Conservation (phyloP, 2,797 vertebrate species). For the Alfaro cultratus region DNA sequence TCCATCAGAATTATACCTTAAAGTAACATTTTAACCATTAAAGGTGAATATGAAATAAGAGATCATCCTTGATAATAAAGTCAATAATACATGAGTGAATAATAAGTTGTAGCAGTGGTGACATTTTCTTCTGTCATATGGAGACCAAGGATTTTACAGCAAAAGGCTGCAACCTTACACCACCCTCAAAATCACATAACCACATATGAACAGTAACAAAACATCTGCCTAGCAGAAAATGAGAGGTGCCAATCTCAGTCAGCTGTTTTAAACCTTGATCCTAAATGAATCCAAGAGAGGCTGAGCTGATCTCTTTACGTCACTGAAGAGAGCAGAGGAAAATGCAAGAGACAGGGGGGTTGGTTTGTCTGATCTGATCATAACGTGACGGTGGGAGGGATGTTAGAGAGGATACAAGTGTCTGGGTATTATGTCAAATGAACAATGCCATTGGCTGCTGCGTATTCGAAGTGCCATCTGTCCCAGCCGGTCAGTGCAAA, state of each 20-base stretch:
- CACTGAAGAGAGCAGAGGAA: conserved; percentile 35
- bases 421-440: conserved; percentile 76
- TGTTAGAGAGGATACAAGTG: conserved; percentile 55
- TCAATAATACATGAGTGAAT: too few relatives aligned
- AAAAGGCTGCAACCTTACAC: conserved; percentile 54
- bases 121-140: conserved; percentile 31
- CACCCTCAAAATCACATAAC: conserved; percentile 42
- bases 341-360: conserved; percentile 20
- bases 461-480: conserved; percentile 69
- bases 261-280: conserved; percentile 50
- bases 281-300: conserved; percentile 34
- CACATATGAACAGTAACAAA: conserved; percentile 40
- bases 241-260: conserved; percentile 57
- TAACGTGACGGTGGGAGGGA: conserved; percentile 48
- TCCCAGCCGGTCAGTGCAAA: conserved; percentile 39
- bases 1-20: neutral
- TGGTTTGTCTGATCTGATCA: conserved; percentile 54
- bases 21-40: neutral
- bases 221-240: conserved; percentile 42
- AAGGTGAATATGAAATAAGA: neutral
- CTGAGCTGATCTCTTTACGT: conserved; percentile 52
- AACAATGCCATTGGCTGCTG: conserved; percentile 72
- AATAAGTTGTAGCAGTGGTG: neutral
- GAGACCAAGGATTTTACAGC: conserved; percentile 44
- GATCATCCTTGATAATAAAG: neutral